Evolutionary conservation across 2,888 invertebrate species (phyloP), one percentile per base, ranked within the genome.

Genomic region (Lepeophtheirus nordmannii): DNA sequence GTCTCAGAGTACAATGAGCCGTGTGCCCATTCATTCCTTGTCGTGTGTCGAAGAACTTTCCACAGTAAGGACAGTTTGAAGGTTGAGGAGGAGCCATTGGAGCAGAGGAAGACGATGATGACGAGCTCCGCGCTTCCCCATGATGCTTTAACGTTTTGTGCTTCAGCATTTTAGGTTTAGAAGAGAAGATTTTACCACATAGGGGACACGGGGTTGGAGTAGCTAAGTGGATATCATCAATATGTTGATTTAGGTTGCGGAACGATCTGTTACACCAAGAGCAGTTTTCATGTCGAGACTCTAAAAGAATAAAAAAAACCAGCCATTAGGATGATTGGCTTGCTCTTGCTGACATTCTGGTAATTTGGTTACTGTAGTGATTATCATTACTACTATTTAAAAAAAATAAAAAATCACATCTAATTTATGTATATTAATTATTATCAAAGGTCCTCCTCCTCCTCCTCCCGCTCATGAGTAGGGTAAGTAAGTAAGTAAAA

Each of bases 181-280:
- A 60, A 10, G 60, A 23, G 23, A 60, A 60, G 14, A 60, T 23
- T 14, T 60, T 60, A 14, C 60, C 60, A 37, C 60, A 60, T 17
- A 37, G 17, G 10, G 60, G 39, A 37, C 60, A 60, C 10, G 60
- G 60, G 23, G 39, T 37, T 14, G 39, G 39, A 14, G 37, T 38
- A 23, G 60, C 38, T 23, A 60, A 37, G 60, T 60, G 60, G 60
- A 38, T 60, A 60, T 60, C 60, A 60, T 23, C 30, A 60, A 60
- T 60, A 38, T 60, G 60, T 37, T 38, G 17, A 17, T 38, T 60
- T 30, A 60, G 53, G 53, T 46, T 46, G 53, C 53, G 53, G 53
- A 46, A 46, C n/a, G 53, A 46, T 46, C 53, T 46, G 53, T 46
- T 46, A 46, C 53, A 46, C 53, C 53, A 46, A n/a, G 53, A 46